phyloP scores from a whole-genome alignment of 2,797 vertebrate species.

The Brotula barbata region DNA sequence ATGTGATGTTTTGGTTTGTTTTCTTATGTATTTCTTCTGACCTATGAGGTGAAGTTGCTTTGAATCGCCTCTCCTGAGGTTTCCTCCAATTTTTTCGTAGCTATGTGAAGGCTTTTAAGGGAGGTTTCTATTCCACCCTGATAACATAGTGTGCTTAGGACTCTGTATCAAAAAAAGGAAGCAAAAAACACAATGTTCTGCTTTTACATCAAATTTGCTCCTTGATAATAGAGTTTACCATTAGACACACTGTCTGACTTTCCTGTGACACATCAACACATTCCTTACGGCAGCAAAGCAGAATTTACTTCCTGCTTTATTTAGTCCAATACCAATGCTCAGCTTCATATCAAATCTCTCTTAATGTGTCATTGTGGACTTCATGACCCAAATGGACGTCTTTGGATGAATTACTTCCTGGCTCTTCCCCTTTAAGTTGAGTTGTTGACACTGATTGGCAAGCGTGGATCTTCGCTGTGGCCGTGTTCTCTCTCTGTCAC shows the following conservation, averaged over 20 bases:
- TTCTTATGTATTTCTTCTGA: too few relatives aligned
- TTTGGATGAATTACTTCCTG: background rate
- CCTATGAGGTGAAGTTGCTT: too few relatives aligned
- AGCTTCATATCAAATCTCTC: too few relatives aligned
- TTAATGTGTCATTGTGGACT: too few relatives aligned
- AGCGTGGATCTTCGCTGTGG: constrained; percentile 14
- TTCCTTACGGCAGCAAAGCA: constrained; percentile 14
- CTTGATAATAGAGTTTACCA: constrained; percentile 17
- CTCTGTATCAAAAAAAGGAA: background rate
- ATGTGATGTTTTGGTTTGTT: too few relatives aligned
- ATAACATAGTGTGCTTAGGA: background rate
- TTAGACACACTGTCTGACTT: background rate
- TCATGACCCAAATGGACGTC: too few relatives aligned
- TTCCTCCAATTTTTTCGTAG: too few relatives aligned
- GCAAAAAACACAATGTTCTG: constrained; percentile 1
- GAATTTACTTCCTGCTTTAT: background rate
- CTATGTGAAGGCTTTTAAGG: too few relatives aligned
- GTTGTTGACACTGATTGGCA: background rate
- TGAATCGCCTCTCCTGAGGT: too few relatives aligned
- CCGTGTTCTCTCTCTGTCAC: constrained; percentile 8
- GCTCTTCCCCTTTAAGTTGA: background rate
- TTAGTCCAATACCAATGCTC: background rate
- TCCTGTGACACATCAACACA: constrained; percentile 8
- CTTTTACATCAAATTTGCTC: constrained; percentile 35
- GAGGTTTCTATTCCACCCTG: too few relatives aligned